Base-by-base conservation (phyloP, 2,113 vertebrate genomes). In the Cyprinodon brontotheroides region DNA sequence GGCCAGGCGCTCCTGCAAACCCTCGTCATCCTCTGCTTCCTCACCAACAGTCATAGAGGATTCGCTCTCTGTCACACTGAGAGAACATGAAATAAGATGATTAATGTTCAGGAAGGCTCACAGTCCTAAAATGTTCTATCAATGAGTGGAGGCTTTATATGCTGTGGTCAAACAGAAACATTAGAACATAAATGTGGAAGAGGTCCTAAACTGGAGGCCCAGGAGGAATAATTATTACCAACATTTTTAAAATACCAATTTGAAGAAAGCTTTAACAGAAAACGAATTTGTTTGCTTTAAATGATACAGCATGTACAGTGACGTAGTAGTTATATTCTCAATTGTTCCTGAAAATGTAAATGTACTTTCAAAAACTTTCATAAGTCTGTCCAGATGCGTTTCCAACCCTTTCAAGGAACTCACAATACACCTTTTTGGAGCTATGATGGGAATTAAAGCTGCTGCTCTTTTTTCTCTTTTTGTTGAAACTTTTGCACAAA, bases 1-100 rank as follows among this genome's bases (percentile, higher is more conserved):
- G 4, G 97, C 95, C 81, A 99, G 90, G 37, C 96, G 96, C 38
- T 98, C 98, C 89, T 96, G 72, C 75, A 98, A 67, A 0, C 89
- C 95, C 59, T 96, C 93, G 74, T 99, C 97, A 0, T 98, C 97
- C 1, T 97, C 96, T 2, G 84, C 74, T 86, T 88, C 47, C 47
- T 81, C 75, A 7, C 60, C 59, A 80, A 2, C 3, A 8, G 89
- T 20, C 0, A 84, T 69, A 62, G 82, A 65, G 1, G 77, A 74
- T 11, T 90, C 83, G 2, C 75, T 92, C 61, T 95, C 94, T 15
- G 86, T 77, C 84, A 95, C 91, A 29, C 97, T 99, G 78, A 10
- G 64, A 66, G 5, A 2, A 77, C 17, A 83, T 11, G 39, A 68
- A 17, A 53, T 17, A 53, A 8, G 17, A 15, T 20, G 8, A 20